Percentiles rank a stretch among this genome's conserved stretches.
Evolutionary conservation across 2,113 vertebrate genomes (phyloP).

Genomic region (Gavialis gangeticus): DNA sequence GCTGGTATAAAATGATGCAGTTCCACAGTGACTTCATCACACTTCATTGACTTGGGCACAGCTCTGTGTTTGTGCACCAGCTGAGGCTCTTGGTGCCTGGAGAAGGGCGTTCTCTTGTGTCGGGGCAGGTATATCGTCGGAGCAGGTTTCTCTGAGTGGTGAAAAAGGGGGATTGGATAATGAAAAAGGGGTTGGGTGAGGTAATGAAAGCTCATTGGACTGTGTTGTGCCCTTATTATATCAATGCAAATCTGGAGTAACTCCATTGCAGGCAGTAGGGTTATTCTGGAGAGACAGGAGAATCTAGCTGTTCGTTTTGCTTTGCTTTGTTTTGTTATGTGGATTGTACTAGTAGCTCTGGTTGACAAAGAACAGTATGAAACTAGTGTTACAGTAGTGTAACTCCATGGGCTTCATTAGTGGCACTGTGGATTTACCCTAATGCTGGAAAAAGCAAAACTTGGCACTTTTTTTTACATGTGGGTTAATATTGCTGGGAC

Average conservation of each 20-base stretch:
- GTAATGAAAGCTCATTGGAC: neutral
- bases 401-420: slow-evolving; percentile 57
- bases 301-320: slow-evolving; percentile 28
- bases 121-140: slow-evolving; percentile 21
- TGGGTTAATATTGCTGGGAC: neutral
- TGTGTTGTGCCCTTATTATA: slow-evolving; percentile 20
- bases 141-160: slow-evolving; percentile 37
- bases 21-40: neutral
- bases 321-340: neutral
- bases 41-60: neutral
- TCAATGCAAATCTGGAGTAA: slow-evolving; percentile 48
- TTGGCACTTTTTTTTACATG: neutral
- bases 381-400: slow-evolving; percentile 43
- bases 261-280: slow-evolving; percentile 27
- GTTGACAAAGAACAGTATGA: slow-evolving; percentile 42
- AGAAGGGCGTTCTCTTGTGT: slow-evolving; percentile 45
- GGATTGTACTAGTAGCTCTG: slow-evolving; percentile 45
- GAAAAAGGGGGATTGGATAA: slow-evolving; percentile 34
- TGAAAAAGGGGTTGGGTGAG: slow-evolving; percentile 24
- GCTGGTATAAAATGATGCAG: neutral
- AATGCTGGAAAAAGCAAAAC: slow-evolving; percentile 3
- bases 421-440: slow-evolving; percentile 12
- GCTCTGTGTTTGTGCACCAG: slow-evolving; percentile 5
- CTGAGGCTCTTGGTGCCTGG: neutral
- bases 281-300: slow-evolving; percentile 40